phyloP scores from a whole-genome alignment of 2,113 vertebrate genomes.

The Lepus timidus region DNA sequence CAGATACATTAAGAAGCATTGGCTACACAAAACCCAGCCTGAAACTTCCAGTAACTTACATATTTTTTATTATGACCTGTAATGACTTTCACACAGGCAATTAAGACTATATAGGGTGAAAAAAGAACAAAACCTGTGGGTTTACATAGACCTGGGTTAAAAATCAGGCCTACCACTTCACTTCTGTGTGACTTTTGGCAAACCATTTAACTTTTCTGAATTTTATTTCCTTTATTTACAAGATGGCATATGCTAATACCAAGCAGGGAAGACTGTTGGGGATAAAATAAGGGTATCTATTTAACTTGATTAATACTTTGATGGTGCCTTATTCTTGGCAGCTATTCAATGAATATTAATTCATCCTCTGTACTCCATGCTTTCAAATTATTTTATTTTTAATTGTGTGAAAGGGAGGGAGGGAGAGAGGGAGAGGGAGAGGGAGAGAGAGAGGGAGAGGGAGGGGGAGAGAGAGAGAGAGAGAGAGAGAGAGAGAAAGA shows the following conservation, averaged over 20 bases:
- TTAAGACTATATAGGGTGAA: background rate
- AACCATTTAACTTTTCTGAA: conserved; percentile 50
- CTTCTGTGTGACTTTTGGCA: background rate
- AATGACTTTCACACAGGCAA: background rate
- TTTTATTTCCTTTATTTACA: background rate
- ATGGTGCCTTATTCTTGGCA: background rate
- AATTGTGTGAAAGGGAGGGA: too few species aligned
- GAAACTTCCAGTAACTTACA: background rate
- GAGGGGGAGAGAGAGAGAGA: too few species aligned
- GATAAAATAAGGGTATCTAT: background rate
- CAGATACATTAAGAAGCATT: background rate
- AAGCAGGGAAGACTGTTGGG: background rate
- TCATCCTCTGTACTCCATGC: background rate
- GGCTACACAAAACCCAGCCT: background rate
- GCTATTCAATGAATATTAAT: background rate
- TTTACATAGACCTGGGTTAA: background rate
- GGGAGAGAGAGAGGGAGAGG: too few species aligned
- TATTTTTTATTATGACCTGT: conserved; percentile 20
- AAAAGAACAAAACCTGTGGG: background rate
- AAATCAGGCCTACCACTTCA: background rate
- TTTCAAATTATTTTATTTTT: background rate
- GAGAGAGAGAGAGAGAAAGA: too few species aligned
- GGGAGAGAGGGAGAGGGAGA: too few species aligned
- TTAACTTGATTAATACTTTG: background rate
- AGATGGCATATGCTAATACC: background rate